A percentile compares a stretch with the other conserved stretches of the same genome.
Evolutionary conservation across 2,113 vertebrate species (phyloP).

Genomic region (Perca schrenkii): DNA sequence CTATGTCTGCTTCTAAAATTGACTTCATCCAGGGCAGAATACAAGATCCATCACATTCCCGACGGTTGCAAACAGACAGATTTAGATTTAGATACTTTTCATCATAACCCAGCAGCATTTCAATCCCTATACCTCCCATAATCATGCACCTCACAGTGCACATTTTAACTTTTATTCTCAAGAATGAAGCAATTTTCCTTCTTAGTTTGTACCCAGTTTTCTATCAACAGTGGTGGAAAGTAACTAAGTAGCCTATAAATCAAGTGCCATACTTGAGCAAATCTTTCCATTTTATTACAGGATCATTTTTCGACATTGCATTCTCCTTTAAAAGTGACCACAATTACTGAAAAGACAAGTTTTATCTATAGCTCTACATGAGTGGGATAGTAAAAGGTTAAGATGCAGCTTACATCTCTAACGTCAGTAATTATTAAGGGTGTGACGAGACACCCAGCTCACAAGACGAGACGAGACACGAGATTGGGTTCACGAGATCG

Average conservation of each 20-base stretch:
- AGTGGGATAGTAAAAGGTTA: background rate
- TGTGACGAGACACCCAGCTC: too few relatives aligned
- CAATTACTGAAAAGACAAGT: background rate
- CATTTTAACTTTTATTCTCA: constrained; percentile 6
- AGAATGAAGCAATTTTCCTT: constrained; percentile 1
- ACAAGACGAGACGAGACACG: too few relatives aligned
- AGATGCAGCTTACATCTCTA: too few relatives aligned
- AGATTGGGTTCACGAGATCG: too few relatives aligned
- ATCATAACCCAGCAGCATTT: constrained; percentile 38
- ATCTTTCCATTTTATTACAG: too few relatives aligned
- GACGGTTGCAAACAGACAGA: constrained; percentile 29
- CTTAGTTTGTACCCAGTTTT: background rate
- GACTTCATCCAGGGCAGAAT: constrained; percentile 46
- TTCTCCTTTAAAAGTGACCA: too few relatives aligned
- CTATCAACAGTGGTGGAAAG: background rate
- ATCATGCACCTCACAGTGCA: constrained; percentile 13
- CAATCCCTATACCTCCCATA: constrained; percentile 26
- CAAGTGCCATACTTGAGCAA: too few relatives aligned
- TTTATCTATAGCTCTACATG: background rate
- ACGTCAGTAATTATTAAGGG: too few relatives aligned
- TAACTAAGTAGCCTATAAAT: background rate
- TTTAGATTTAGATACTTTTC: constrained; percentile 50
- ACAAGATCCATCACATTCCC: constrained; percentile 46
- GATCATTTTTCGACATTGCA: too few relatives aligned
- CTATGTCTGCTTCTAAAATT: constrained; percentile 29